Percentiles rank a stretch among this genome's conserved stretches.
Conservation (phyloP, 2,797 vertebrate species). For the Enteromius paludinosus region DNA sequence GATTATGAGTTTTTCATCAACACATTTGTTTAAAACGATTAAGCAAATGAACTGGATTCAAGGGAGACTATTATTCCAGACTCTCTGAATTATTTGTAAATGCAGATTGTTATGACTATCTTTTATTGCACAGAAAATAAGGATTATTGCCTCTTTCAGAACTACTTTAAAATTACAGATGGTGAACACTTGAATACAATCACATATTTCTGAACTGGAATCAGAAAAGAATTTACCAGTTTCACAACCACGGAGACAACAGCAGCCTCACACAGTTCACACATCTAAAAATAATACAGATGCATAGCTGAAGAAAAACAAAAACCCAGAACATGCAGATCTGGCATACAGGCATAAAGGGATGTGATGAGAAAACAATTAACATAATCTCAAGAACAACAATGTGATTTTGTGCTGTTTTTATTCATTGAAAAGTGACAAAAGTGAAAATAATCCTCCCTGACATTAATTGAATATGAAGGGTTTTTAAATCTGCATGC, state of each 20-base stretch:
- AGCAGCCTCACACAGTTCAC: not conserved
- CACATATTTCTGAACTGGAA: not conserved
- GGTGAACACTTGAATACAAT: not conserved
- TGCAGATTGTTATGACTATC: not conserved
- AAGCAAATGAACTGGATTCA: not conserved
- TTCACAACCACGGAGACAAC: slow-evolving; percentile 7
- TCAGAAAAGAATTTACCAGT: not conserved
- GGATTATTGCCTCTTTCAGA: not conserved
- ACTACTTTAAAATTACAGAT: not conserved
- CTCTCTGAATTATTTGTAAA: not conserved
- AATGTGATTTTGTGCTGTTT: not conserved
- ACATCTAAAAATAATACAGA: not conserved
- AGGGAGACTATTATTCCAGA: not conserved
- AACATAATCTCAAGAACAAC: not conserved
- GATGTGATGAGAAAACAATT: not conserved
- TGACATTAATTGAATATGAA: not conserved
- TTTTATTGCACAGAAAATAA: not conserved
- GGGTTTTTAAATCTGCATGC: slow-evolving; percentile 9
- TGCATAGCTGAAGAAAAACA: not conserved
- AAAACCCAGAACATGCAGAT: not conserved
- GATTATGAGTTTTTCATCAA: not conserved
- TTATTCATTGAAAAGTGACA: not conserved
- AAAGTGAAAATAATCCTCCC: not conserved
- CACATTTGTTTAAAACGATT: not conserved
- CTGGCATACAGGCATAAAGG: not conserved